Base-by-base conservation (phyloP, 2,113 vertebrate genomes). In the Myodes glareolus region DNA sequence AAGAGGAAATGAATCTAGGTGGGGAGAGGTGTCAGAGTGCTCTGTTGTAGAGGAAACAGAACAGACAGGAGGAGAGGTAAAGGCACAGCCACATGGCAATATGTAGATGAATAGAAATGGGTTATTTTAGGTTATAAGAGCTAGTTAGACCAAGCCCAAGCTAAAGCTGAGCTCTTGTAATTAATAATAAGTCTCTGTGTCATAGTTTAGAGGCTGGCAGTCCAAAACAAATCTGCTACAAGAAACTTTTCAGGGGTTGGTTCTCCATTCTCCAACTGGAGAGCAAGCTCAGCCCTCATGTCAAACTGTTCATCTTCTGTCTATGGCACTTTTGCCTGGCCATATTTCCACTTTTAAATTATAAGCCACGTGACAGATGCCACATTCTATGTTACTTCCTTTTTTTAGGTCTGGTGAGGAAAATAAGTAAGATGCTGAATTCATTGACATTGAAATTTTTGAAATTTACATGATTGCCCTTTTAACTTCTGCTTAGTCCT, bases 321-420 rank as follows among this genome's bases (percentile, higher is more conserved):
- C 93, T 95, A 55, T 81, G 80, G 58, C 52, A 55, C 47, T 94
- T 95, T 65, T 95, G 50, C 65, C 78, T 85, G 80, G 63, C 82
- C 87, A 11, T 77, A 36, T 90, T 97, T 94, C 82, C 70, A 97
- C 91, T 88, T 97, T 92, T 82, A 86, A 61, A 90, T 95, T 97
- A 29, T 61, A 97, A 96, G 33, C 55, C 92, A n/a, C 42, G 6
- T 1, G 1, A 65, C 36, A 94, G 81, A 92, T 97, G 73, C 67
- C 94, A 61, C 84, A 96, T 73, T 88, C 80, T 68, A 55, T 45
- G 2, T 76, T 94, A 96, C 92, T 92, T 78, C 76, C 84, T 97
- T 97, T 97, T 95, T 95, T 85, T 27, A 92, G 17, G 85, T 92
- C 73, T 92, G 61, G 19, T 84, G 87, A 91, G 29, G 52, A 80